Conservation (phyloP, 2,888 invertebrate genomes). For the Pterobdella sp. region DNA sequence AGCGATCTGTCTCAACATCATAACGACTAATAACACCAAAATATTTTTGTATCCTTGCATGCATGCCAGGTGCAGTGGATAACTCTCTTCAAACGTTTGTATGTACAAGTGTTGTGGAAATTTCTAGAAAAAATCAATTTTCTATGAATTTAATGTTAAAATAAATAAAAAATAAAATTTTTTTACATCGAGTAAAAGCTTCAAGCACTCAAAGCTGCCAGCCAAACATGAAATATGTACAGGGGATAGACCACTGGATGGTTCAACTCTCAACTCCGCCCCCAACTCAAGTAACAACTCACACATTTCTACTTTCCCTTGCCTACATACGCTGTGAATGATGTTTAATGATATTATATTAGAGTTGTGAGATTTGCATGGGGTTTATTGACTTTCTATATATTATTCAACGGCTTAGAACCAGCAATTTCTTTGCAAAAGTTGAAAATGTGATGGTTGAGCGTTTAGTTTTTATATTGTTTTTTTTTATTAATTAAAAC, state of each 20-base stretch:
- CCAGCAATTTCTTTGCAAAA: no score
- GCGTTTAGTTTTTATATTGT: background rate
- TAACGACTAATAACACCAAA: constrained; percentile 65
- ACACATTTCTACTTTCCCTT: constrained; percentile 71
- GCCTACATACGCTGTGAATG: constrained; percentile 68
- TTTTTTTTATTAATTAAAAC: no score
- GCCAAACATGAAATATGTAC: constrained; percentile 81
- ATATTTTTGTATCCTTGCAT: constrained; percentile 75
- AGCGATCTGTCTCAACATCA: constrained; percentile 54
- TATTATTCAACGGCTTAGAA: no score
- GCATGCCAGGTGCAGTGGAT: constrained; percentile 84
- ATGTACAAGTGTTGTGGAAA: constrained; percentile 77
- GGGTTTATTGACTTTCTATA: no score
- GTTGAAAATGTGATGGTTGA: background rate
- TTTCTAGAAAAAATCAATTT: constrained; percentile 51
- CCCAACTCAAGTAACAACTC: constrained; percentile 69
- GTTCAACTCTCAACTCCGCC: constrained; percentile 79
- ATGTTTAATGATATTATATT: background rate
- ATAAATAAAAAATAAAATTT: background rate
- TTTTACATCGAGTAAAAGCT: constrained; percentile 61
- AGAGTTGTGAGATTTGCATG: no score
- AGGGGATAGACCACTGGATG: constrained; percentile 83
- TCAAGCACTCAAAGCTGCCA: constrained; percentile 70
- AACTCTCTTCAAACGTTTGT: constrained; percentile 81
- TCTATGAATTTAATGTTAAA: background rate